Evolutionary conservation across 2,113 vertebrate genomes (phyloP).

Genomic region (Microcebus tavaratra): DNA sequence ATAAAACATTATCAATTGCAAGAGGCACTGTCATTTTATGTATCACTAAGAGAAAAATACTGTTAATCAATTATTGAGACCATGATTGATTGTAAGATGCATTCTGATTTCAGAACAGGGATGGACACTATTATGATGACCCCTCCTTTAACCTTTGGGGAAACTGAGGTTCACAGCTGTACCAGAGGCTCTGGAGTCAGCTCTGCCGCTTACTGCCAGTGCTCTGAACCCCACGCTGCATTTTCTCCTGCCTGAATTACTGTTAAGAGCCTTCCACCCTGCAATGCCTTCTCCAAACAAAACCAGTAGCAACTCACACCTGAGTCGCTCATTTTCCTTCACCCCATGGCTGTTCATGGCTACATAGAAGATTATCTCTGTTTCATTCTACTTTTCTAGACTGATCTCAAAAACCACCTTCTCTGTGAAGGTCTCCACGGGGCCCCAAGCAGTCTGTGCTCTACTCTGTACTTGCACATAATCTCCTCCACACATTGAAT

Average conservation of each 20-base stretch:
- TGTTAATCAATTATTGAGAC: too few relatives aligned
- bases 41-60: too few relatives aligned
- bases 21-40: too few relatives aligned
- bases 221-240: neutral
- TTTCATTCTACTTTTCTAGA: neutral
- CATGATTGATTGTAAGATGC: too few relatives aligned
- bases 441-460: neutral
- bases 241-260: neutral
- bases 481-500: neutral
- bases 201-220: too few relatives aligned
- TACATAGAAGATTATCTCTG: neutral
- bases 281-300: neutral
- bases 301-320: neutral
- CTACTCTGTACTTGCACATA: neutral
- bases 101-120: neutral
- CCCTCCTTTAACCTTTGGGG: neutral
- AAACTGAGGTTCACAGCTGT: neutral
- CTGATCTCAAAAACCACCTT: neutral
- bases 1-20: too few relatives aligned
- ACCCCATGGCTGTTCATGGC: neutral
- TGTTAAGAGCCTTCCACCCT: neutral
- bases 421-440: neutral
- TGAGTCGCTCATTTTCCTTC: neutral
- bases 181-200: too few relatives aligned
- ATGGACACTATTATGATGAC: neutral